These are phyloP conservation scores for Rhinoraja longicauda DNA, from an alignment of 2,797 vertebrate species.

Conservation along the genomic window DNA sequence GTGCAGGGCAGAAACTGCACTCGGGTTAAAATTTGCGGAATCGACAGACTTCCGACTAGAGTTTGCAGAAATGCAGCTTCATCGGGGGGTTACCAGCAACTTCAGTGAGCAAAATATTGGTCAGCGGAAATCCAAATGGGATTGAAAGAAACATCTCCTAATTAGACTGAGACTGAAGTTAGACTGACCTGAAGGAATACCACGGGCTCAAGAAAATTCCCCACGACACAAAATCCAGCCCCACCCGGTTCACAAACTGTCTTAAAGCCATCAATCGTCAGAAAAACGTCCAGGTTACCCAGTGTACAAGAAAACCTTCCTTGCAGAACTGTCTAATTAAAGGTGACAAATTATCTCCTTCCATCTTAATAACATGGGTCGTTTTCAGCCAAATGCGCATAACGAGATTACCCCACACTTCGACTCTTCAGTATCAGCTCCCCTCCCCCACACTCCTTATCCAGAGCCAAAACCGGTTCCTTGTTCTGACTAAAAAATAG, in stretches of 20 bases:
- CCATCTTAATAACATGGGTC: not conserved
- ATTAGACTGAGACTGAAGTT: not conserved
- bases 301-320: not conserved
- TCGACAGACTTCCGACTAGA: not conserved
- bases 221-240: not conserved
- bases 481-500: not conserved
- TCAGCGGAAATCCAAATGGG: not conserved
- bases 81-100: not conserved
- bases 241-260: not conserved
- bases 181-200: not conserved
- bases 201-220: not conserved
- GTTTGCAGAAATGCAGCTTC: not conserved
- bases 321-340: not conserved
- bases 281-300: not conserved
- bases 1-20: not conserved
- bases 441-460: not conserved
- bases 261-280: not conserved
- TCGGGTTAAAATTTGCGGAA: slow-evolving; percentile 9
- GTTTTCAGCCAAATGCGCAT: not conserved
- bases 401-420: not conserved
- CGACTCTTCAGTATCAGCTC: not conserved
- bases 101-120: not conserved
- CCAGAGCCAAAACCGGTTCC: not conserved
- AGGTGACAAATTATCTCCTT: not conserved
- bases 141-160: too few relatives aligned